Evolutionary conservation across 2,888 invertebrate species (phyloP).

Genomic region (Caenorhabditis zanzibari): DNA sequence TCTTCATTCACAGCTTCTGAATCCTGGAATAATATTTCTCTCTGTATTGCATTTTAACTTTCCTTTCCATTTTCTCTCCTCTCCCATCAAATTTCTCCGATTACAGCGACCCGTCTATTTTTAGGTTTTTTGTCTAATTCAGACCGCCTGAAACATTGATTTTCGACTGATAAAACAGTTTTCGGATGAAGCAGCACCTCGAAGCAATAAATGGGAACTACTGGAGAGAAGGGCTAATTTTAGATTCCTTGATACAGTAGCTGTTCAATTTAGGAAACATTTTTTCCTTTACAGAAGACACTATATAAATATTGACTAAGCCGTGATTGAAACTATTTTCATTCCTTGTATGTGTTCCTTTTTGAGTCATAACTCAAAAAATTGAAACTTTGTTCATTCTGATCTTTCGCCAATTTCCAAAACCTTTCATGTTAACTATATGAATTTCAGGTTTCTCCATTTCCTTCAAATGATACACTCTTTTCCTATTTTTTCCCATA

Average conservation of each 20-base stretch:
- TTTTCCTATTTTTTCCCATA: neutral
- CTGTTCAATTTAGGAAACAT: neutral
- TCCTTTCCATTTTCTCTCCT: neutral
- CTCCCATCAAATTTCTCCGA: conserved; percentile 11
- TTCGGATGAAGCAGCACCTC: neutral
- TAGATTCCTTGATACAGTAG: conserved; percentile 11
- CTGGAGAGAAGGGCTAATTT: conserved; percentile 4
- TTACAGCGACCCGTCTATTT: conserved; percentile 30
- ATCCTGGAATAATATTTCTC: no score
- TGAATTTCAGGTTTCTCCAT: no score
- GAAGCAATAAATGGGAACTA: conserved; percentile 12
- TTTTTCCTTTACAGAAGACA: neutral
- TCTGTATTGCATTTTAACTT: neutral
- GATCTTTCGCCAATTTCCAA: no score
- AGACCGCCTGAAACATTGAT: conserved; percentile 34
- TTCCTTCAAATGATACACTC: neutral
- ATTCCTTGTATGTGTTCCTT: neutral
- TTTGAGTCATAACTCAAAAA: conserved; percentile 28
- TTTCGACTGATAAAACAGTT: conserved; percentile 19
- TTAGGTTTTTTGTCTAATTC: conserved; percentile 4
- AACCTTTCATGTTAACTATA: no score
- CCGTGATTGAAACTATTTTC: conserved; percentile 3
- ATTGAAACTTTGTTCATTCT: no score
- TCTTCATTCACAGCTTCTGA: no score
- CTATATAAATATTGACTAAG: conserved; percentile 1